Conservation (phyloP, 2,797 vertebrate genomes). For the Picus viridis region DNA sequence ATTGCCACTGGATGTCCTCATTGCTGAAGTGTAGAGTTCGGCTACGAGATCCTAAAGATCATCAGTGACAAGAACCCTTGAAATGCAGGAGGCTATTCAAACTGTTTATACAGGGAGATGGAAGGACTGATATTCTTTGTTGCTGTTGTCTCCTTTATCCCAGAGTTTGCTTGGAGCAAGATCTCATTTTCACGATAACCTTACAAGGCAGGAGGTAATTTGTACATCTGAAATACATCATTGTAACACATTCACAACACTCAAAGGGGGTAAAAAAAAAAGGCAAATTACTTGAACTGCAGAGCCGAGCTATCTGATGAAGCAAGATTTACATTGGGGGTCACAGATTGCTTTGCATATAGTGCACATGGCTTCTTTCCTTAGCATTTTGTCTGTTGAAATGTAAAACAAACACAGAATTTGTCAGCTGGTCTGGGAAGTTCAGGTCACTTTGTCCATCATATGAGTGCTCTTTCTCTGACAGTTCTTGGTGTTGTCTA, state of each 20-base stretch:
- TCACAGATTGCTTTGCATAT: constrained; percentile 15
- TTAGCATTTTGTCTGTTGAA: constrained; percentile 5
- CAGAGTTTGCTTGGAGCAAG: constrained; percentile 32
- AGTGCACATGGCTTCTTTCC: not conserved
- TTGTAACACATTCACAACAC: constrained; percentile 20
- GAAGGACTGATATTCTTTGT: constrained; percentile 38
- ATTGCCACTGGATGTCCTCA: constrained; percentile 72
- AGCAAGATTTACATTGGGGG: constrained; percentile 23
- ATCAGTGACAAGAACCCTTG: constrained; percentile 53
- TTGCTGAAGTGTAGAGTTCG: constrained; percentile 67
- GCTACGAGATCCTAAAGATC: constrained; percentile 59
- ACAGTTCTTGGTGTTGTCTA: not conserved
- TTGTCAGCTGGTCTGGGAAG: not conserved
- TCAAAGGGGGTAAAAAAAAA: not conserved
- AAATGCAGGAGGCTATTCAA: constrained; percentile 50
- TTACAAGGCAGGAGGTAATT: constrained; percentile 43
- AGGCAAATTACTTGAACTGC: not conserved
- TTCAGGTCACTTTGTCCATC: not conserved
- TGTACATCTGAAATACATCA: constrained; percentile 44
- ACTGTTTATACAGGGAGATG: constrained; percentile 35
- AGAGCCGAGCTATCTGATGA: constrained; percentile 33
- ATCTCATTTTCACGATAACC: constrained; percentile 48
- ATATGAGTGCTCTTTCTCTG: not conserved
- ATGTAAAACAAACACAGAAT: not conserved
- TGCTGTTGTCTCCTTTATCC: constrained; percentile 53